These are phyloP conservation scores for Masnerella sp. DNA, from an alignment of 2,888 invertebrate genomes.

Conservation along the genomic window DNA sequence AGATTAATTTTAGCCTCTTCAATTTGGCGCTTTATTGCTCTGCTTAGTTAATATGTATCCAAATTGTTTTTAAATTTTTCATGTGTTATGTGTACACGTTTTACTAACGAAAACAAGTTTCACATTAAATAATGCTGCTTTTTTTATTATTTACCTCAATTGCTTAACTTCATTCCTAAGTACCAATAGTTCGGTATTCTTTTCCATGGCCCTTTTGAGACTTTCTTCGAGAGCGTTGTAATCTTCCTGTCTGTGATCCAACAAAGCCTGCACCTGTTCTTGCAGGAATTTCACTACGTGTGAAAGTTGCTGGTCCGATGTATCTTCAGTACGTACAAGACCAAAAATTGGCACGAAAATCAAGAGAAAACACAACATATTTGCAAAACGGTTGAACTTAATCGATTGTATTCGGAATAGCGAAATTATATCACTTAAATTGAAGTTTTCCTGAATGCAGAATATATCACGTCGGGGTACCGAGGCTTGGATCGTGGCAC, in stretches of 20 bases:
- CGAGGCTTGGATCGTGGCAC: constrained; percentile 42
- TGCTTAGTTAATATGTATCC: too few relatives aligned
- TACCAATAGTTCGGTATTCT: constrained; percentile 79
- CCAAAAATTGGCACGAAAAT: constrained; percentile 28
- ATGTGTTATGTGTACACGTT: too few relatives aligned
- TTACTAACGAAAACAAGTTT: too few relatives aligned
- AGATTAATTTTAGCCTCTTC: too few relatives aligned
- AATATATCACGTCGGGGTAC: constrained; percentile 9
- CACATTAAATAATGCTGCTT: neutral
- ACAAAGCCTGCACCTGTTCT: constrained; percentile 79
- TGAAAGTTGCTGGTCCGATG: constrained; percentile 69
- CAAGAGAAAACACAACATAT: constrained; percentile 28
- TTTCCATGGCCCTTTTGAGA: constrained; percentile 78
- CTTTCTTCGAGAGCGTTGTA: constrained; percentile 79
- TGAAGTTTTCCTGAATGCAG: too few relatives aligned
- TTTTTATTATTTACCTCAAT: constrained; percentile 76
- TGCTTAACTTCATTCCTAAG: constrained; percentile 79
- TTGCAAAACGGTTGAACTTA: neutral
- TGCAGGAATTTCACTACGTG: constrained; percentile 78
- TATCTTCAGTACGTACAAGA: constrained; percentile 25
- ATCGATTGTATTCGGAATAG: too few relatives aligned
- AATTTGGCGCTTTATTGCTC: too few relatives aligned
- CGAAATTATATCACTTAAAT: too few relatives aligned
- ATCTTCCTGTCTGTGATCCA: constrained; percentile 80
- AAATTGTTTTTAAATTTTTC: too few relatives aligned